Evolutionary conservation across 2,888 invertebrate species (phyloP), one percentile per base, ranked within the genome.

Genomic region (Allygus modestus): DNA sequence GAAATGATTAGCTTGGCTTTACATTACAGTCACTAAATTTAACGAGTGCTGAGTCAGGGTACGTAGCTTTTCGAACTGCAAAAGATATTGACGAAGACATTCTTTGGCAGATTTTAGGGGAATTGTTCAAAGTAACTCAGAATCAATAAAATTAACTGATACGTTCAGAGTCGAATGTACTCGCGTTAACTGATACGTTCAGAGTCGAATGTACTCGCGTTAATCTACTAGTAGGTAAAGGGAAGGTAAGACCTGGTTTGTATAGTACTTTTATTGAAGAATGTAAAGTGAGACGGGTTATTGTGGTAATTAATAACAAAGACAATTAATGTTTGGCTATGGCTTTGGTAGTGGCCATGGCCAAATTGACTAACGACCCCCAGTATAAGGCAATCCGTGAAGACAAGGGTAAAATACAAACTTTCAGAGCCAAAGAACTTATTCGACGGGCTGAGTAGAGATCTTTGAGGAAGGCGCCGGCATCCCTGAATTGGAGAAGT

Each of bases 271-370:
- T 86, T 82, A 15, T 41, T 0, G 87, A 87, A 43, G 86, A 86
- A 65, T 86, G 86, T 41, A n/a, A 23, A 9, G 81, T n/a, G 2
- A 20, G 84, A 0, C 12, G 23, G 23, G 84, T 85, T 23, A 84
- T 85, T n/a, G 71, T 86, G 11, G 7, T 58, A 9, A 86, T 87
- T 17, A 87, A 87, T 9, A 88, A 88, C 84, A 86, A 65, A 37
- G 87, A 87, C 54, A 85, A 46, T 15, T 43, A 77, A 1, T 85
- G 85, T 33, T 31, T 85, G 0, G 65, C 85, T 9, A 2, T 81
- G 4, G 86, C 86, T 23, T 46, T 87, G 4, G 86, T 86, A 0
- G 84, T 86, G 0, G 85, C 85, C 0, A 85, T 69, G n/a, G 86
- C 87, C 0, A 9, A 81, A 11, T 83, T 54, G 1, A 69, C 58